Percentiles rank a stretch among this genome's conserved stretches.
Evolutionary conservation across 2,113 vertebrate genomes (phyloP).

Genomic region (Stictonetta naevosa): DNA sequence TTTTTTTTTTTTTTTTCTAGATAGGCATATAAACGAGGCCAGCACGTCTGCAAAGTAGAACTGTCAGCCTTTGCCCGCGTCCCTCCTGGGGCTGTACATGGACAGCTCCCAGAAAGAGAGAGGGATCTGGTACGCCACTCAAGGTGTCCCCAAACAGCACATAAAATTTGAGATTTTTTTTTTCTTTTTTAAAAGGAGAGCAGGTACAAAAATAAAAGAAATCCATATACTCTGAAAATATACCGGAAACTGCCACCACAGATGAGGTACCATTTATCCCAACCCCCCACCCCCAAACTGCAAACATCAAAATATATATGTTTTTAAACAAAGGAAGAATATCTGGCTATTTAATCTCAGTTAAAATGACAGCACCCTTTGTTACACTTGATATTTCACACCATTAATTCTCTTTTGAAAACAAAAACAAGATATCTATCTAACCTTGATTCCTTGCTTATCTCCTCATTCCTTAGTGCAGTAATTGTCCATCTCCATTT

Average conservation of each 20-base stretch:
- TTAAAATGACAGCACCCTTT: conserved; percentile 77
- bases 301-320: conserved; percentile 74
- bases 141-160: conserved; percentile 57
- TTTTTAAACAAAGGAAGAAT: conserved; percentile 75
- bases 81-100: conserved; percentile 16
- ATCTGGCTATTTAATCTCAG: conserved; percentile 75
- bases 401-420: conserved; percentile 63
- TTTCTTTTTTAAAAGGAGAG: conserved; percentile 65
- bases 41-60: neutral
- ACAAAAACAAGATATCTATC: conserved; percentile 34
- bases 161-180: conserved; percentile 31
- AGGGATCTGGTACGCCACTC: conserved; percentile 36
- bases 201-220: conserved; percentile 78
- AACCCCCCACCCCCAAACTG: conserved; percentile 43
- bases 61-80: conserved; percentile 8
- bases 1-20: neutral
- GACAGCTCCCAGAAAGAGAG: conserved; percentile 2
- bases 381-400: conserved; percentile 73
- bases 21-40: neutral
- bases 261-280: conserved; percentile 74
- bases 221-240: conserved; percentile 77
- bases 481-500: conserved; percentile 85
- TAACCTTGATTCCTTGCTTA: conserved; percentile 79
- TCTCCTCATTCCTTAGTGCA: conserved; percentile 88
- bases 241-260: conserved; percentile 74